Evolutionary conservation across 2,113 vertebrate genomes (phyloP).

Genomic region (Sander vitreus): DNA sequence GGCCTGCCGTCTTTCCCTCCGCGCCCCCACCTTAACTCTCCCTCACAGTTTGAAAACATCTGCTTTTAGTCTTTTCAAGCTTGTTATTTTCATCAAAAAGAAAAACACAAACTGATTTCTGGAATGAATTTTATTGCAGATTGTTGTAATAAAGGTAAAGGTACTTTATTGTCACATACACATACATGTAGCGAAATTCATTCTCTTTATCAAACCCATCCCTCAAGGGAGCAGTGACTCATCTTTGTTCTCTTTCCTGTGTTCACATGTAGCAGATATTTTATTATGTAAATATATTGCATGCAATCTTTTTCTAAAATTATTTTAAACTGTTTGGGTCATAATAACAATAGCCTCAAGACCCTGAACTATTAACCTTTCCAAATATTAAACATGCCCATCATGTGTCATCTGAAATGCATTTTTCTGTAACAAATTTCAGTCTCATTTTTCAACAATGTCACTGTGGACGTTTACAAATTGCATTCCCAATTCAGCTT

Average conservation of each 20-base stretch:
- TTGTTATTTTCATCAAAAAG: background rate
- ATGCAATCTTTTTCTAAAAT: background rate
- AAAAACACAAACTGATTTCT: background rate
- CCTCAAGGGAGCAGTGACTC: background rate
- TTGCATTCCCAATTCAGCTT: constrained; percentile 5
- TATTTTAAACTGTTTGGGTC: background rate
- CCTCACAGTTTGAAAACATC: background rate
- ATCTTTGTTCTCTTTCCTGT: background rate
- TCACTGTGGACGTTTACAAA: constrained; percentile 44
- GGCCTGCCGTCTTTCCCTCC: background rate
- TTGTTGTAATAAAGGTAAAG: background rate
- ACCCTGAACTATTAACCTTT: background rate
- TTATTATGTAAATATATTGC: background rate
- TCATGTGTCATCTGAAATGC: background rate
- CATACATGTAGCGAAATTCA: no score
- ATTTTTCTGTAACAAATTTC: background rate
- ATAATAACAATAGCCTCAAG: background rate
- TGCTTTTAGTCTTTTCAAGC: background rate
- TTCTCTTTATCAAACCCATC: no score
- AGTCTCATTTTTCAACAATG: constrained; percentile 7
- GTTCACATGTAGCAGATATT: background rate
- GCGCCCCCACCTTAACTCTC: background rate
- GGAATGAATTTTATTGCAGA: background rate
- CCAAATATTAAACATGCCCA: background rate
- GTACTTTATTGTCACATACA: no score